A percentile compares a stretch with the other conserved stretches of the same genome.
Conservation (phyloP, 2,888 invertebrate species). For the Andrena marginata region DNA sequence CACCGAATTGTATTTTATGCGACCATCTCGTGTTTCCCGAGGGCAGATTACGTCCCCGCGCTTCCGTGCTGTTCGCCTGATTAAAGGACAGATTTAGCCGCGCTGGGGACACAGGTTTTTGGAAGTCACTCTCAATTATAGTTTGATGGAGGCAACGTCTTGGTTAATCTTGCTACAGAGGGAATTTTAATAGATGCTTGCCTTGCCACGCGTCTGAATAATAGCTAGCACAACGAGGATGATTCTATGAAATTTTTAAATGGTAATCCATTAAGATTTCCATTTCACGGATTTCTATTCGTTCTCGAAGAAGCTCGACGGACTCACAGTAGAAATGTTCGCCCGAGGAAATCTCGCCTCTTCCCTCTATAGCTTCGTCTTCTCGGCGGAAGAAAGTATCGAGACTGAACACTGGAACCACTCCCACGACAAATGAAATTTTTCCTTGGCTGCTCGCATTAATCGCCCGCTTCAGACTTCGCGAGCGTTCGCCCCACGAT, state of each 20-base stretch:
- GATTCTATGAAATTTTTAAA: slow-evolving; percentile 18
- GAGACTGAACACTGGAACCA: not conserved
- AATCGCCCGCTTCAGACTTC: not conserved
- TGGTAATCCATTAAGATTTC: slow-evolving; percentile 30
- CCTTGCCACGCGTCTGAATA: slow-evolving; percentile 7
- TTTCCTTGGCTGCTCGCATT: slow-evolving; percentile 22
- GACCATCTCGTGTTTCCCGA: not conserved
- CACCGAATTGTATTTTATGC: not conserved
- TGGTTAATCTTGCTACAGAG: not conserved
- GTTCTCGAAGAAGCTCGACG: not conserved
- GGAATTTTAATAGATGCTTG: not conserved
- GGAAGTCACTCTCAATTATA: slow-evolving; percentile 1
- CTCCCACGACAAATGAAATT: slow-evolving; percentile 50
- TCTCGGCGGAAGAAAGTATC: not conserved
- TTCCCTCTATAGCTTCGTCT: not conserved
- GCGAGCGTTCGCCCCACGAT: not conserved
- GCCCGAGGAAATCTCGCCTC: too few species aligned
- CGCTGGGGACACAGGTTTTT: not conserved
- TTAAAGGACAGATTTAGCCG: not conserved
- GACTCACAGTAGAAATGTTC: slow-evolving; percentile 1
- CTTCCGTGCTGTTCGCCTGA: not conserved
- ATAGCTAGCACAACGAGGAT: slow-evolving; percentile 26
- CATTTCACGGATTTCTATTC: not conserved
- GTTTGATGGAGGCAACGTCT: not conserved
- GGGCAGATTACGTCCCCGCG: not conserved